phyloP scores from a whole-genome alignment of 1,140 invertebrate genomes.

The Antheraea mylitta region DNA sequence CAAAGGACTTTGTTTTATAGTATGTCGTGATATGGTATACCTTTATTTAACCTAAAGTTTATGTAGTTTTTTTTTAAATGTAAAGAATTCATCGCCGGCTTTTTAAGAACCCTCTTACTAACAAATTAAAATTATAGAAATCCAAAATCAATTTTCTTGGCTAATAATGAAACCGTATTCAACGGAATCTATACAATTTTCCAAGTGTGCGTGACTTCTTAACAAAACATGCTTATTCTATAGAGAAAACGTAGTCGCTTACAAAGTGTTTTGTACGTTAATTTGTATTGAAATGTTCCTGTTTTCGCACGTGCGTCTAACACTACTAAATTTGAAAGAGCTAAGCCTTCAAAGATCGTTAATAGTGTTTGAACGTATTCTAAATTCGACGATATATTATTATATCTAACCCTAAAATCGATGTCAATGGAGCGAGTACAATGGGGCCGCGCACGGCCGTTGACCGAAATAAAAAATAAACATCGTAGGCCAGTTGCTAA shows the following conservation, averaged over 20 bases:
- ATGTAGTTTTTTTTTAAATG: no score
- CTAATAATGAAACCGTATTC: no score
- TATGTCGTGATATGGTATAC: no score
- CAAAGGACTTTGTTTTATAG: no score
- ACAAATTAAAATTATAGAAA: no score
- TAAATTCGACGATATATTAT: slow-evolving; percentile 27
- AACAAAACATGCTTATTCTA: slow-evolving; percentile 7
- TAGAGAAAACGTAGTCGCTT: not conserved
- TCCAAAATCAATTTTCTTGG: no score
- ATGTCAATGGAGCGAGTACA: slow-evolving; percentile 62
- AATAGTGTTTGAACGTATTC: slow-evolving; percentile 2
- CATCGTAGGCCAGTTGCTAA: slow-evolving; percentile 42
- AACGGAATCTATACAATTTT: no score
- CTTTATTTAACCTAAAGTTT: no score
- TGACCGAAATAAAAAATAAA: slow-evolving; percentile 70
- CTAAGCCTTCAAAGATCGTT: not conserved
- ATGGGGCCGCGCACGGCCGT: slow-evolving; percentile 58
- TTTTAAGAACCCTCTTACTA: no score
- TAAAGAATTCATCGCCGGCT: no score
- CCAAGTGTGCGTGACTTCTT: not conserved
- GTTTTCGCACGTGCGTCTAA: slow-evolving; percentile 22
- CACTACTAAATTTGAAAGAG: slow-evolving; percentile 13
- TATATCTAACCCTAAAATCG: slow-evolving; percentile 57
- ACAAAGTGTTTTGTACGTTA: not conserved
- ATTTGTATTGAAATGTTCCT: slow-evolving; percentile 18